Conservation (phyloP, 2,888 invertebrate genomes). For the Cantharis rufa region DNA sequence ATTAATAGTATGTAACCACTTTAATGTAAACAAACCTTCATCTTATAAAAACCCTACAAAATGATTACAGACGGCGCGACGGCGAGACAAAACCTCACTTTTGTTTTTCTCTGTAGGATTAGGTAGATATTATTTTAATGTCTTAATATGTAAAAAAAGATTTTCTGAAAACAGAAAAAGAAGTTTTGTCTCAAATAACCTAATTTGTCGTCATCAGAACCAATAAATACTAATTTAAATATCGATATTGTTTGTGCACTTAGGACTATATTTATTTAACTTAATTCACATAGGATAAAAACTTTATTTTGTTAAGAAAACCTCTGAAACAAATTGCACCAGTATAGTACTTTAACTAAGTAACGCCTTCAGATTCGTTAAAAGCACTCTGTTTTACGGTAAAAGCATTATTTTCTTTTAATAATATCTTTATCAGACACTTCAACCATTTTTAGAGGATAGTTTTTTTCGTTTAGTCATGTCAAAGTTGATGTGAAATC, state of each 20-base stretch:
- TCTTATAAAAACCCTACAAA: background rate
- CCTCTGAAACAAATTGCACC: background rate
- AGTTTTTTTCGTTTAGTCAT: slow-evolving; percentile 20
- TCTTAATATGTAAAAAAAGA: too few species aligned
- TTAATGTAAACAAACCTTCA: background rate
- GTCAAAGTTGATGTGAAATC: slow-evolving; percentile 14
- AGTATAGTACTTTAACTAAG: background rate
- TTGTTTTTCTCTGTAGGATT: background rate
- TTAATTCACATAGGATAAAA: background rate
- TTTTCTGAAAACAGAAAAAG: background rate
- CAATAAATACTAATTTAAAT: background rate
- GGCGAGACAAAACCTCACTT: background rate
- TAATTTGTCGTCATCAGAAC: background rate
- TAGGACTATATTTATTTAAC: background rate
- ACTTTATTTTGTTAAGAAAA: background rate
- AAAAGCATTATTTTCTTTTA: slow-evolving; percentile 21
- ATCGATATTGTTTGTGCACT: background rate
- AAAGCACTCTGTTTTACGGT: slow-evolving; percentile 12
- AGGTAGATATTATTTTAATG: background rate
- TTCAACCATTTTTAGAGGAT: slow-evolving; percentile 7
- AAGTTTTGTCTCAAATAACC: background rate
- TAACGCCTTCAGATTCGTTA: slow-evolving; percentile 9
- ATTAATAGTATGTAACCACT: background rate
- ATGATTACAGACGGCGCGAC: too few species aligned
- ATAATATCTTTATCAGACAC: slow-evolving; percentile 22